Percentiles rank a stretch among this genome's conserved stretches.
These are phyloP conservation scores for Agonopterix alstromeriana DNA, from an alignment of 2,888 invertebrate species.

Conservation along the genomic window DNA sequence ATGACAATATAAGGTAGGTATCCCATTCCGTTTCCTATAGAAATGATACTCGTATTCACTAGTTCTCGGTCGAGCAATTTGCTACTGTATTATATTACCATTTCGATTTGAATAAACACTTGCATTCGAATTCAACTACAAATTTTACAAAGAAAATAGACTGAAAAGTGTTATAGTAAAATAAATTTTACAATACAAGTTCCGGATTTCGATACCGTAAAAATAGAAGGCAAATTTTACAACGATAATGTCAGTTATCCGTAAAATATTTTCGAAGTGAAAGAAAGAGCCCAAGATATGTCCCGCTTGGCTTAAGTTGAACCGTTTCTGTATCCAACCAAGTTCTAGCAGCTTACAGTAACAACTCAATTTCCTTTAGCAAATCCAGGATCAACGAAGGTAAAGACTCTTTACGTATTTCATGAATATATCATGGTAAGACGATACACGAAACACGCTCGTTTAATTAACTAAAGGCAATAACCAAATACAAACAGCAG, in stretches of 20 bases:
- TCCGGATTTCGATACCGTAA: too few relatives aligned
- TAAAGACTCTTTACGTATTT: constrained; percentile 41
- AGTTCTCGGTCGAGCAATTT: too few relatives aligned
- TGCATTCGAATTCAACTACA: too few relatives aligned
- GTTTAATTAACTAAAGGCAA: constrained; percentile 1
- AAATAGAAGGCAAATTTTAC: constrained; percentile 3
- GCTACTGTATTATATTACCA: too few relatives aligned
- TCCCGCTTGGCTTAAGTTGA: constrained; percentile 34
- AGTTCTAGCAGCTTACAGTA: constrained; percentile 47
- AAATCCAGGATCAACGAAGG: constrained; percentile 55
- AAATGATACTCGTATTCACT: not conserved
- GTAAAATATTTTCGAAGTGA: constrained; percentile 21
- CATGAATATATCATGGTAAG: constrained; percentile 34
- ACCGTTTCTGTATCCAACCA: constrained; percentile 36
- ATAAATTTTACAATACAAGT: too few relatives aligned
- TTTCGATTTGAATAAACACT: too few relatives aligned
- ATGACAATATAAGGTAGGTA: not conserved
- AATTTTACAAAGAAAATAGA: too few relatives aligned
- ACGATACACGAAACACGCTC: not conserved
- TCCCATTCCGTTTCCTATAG: not conserved
- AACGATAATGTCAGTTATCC: constrained; percentile 6
- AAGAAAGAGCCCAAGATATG: constrained; percentile 25
- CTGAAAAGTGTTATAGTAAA: too few relatives aligned
- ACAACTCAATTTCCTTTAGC: constrained; percentile 50
- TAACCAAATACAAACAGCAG: too few relatives aligned